phyloP scores from a whole-genome alignment of 2,888 invertebrate species.

The Neria commutata region DNA sequence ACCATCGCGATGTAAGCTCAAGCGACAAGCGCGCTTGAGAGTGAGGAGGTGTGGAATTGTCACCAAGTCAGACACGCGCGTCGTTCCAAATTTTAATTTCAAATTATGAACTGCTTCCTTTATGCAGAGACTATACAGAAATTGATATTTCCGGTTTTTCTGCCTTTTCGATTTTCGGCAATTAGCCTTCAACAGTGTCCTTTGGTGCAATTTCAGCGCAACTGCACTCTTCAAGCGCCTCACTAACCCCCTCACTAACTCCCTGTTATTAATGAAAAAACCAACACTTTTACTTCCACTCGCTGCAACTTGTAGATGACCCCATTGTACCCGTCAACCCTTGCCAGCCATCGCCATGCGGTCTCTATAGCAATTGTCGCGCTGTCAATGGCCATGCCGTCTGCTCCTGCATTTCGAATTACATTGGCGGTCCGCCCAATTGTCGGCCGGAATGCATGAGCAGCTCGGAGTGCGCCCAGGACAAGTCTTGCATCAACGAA shows the following conservation, averaged over 20 bases:
- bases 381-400: conserved; percentile 75
- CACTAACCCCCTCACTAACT: background rate
- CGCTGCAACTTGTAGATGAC: conserved; percentile 42
- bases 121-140: background rate
- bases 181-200: conserved; percentile 2
- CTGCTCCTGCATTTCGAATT: conserved; percentile 79
- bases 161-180: conserved; percentile 1
- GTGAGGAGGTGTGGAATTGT: background rate
- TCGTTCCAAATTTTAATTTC: background rate
- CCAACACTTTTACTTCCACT: conserved; percentile 15
- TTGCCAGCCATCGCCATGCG: conserved; percentile 76
- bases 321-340: conserved; percentile 63
- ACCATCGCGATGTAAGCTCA: conserved; percentile 53
- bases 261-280: background rate
- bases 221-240: background rate
- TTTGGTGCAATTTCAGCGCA: conserved; percentile 1
- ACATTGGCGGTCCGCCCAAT: conserved; percentile 78
- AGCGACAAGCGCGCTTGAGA: background rate
- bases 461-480: conserved; percentile 81
- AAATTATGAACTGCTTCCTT: background rate
- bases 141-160: no score
- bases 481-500: conserved; percentile 79
- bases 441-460: conserved; percentile 83
- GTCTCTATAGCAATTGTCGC: conserved; percentile 80
- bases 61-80: conserved; percentile 11